Percentiles rank a stretch among this genome's conserved stretches.
Conservation (phyloP, 2,888 invertebrate species). For the Andrena hattorfiana region DNA sequence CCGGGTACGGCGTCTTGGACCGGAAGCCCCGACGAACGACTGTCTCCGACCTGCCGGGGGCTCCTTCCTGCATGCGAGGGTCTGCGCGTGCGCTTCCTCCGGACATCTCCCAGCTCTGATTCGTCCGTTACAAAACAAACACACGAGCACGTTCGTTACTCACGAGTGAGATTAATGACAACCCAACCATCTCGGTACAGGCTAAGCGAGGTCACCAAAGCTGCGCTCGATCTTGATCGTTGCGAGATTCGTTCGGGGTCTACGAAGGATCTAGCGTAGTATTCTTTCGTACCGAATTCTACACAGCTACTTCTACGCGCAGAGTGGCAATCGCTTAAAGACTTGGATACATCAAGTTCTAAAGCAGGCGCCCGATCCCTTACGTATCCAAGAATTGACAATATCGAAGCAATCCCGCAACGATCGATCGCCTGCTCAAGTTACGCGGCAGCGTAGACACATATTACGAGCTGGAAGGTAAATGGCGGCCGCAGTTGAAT, state of each 20-base stretch:
- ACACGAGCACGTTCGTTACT: slow-evolving; percentile 70
- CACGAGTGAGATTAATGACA: slow-evolving; percentile 47
- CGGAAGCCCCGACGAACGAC: slow-evolving; percentile 56
- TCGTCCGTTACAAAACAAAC: slow-evolving; percentile 74
- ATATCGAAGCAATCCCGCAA: slow-evolving; percentile 36
- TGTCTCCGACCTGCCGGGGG: slow-evolving; percentile 76
- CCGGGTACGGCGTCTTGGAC: slow-evolving; percentile 53
- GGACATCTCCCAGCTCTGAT: slow-evolving; percentile 84
- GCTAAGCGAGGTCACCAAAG: slow-evolving; percentile 49
- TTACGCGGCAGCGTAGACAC: slow-evolving; percentile 41
- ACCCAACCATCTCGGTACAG: slow-evolving; percentile 39
- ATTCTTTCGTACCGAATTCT: neutral
- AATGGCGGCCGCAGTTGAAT: slow-evolving; percentile 35
- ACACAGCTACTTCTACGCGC: no score
- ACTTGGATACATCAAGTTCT: neutral
- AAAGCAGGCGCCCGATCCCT: neutral
- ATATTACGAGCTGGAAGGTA: slow-evolving; percentile 48
- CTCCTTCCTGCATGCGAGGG: slow-evolving; percentile 82
- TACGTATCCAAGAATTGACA: neutral
- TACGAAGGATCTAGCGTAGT: neutral
- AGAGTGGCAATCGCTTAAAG: no score
- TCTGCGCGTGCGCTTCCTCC: slow-evolving; percentile 83
- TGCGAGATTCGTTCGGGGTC: neutral
- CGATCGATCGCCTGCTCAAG: slow-evolving; percentile 36
- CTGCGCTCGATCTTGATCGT: slow-evolving; percentile 33